phyloP scores from a whole-genome alignment of 2,113 vertebrate genomes.

The Scortum barcoo region DNA sequence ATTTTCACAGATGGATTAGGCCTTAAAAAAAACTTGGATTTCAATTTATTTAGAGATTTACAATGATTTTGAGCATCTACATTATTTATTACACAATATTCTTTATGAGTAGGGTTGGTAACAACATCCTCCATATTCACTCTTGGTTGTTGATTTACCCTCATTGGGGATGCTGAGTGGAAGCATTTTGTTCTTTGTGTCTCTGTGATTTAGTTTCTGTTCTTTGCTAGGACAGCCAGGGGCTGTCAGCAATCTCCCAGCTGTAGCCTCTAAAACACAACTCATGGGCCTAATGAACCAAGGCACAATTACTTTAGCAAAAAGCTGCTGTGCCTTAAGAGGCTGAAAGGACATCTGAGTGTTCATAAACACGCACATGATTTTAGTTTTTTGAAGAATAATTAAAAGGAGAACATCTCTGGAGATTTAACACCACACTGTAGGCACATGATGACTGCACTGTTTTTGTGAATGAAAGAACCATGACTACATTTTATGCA shows the following conservation, averaged over 20 bases:
- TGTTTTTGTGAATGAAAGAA: background rate
- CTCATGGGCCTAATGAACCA: slow-evolving; percentile 82
- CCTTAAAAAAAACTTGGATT: background rate
- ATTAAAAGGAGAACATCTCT: slow-evolving; percentile 7
- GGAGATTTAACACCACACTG: slow-evolving; percentile 1
- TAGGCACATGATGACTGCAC: background rate
- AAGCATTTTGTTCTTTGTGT: slow-evolving; percentile 64
- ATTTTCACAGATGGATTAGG: background rate
- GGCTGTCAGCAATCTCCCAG: slow-evolving; percentile 76
- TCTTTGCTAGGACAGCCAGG: slow-evolving; percentile 67
- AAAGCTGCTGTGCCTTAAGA: slow-evolving; percentile 63
- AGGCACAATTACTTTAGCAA: slow-evolving; percentile 75
- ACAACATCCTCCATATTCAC: slow-evolving; percentile 5
- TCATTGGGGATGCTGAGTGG: slow-evolving; percentile 51
- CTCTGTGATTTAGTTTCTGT: slow-evolving; percentile 70
- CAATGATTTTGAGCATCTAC: slow-evolving; percentile 1
- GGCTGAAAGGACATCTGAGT: slow-evolving; percentile 46
- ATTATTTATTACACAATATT: slow-evolving; percentile 18
- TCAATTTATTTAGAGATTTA: slow-evolving; percentile 1
- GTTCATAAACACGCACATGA: slow-evolving; percentile 40
- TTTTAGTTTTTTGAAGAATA: slow-evolving; percentile 28
- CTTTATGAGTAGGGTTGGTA: slow-evolving; percentile 10
- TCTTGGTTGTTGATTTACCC: slow-evolving; percentile 48
- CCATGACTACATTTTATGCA: background rate
- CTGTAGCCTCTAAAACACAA: slow-evolving; percentile 77